Percentiles rank a stretch among this genome's conserved stretches.
Evolutionary conservation across 2,888 invertebrate species (phyloP).

Genomic region (Sceliomorpha sp.): DNA sequence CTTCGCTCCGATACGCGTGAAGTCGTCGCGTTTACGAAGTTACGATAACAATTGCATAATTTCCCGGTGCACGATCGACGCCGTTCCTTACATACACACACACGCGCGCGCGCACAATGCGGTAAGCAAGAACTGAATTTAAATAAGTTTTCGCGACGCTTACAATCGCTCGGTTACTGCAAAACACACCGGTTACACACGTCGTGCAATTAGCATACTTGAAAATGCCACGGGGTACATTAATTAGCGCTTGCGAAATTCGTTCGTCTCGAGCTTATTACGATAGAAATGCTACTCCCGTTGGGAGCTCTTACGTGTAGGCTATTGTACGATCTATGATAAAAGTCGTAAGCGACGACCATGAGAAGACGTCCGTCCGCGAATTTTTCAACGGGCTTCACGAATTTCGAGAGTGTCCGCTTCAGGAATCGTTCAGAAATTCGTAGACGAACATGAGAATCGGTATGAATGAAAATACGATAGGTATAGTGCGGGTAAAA

Average conservation of each 20-base stretch:
- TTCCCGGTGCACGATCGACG: too few relatives aligned
- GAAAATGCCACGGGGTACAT: slow-evolving; percentile 3
- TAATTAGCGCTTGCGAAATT: slow-evolving; percentile 45
- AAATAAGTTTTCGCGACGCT: too few relatives aligned
- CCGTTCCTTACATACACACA: too few relatives aligned
- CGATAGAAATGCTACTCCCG: slow-evolving; percentile 41
- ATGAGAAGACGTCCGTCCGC: slow-evolving; percentile 9
- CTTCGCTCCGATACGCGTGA: too few relatives aligned
- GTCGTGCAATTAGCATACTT: slow-evolving; percentile 4
- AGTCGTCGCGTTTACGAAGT: too few relatives aligned
- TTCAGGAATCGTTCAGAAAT: slow-evolving; percentile 2
- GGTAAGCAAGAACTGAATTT: too few relatives aligned
- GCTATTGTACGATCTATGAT: slow-evolving; percentile 27
- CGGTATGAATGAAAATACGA: slow-evolving; percentile 14
- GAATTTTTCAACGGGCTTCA: slow-evolving; percentile 14
- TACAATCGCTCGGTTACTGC: slow-evolving; percentile 16
- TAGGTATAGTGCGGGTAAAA: slow-evolving; percentile 34
- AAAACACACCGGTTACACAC: not conserved
- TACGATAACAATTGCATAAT: too few relatives aligned
- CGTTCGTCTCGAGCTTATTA: slow-evolving; percentile 25
- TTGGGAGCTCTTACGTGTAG: slow-evolving; percentile 24
- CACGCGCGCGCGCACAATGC: too few relatives aligned
- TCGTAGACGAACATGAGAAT: not conserved
- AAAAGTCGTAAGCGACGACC: slow-evolving; percentile 16
- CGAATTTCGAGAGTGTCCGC: too few relatives aligned